Evolutionary conservation across 2,888 invertebrate genomes (phyloP).

Genomic region (Xestia xanthographa): DNA sequence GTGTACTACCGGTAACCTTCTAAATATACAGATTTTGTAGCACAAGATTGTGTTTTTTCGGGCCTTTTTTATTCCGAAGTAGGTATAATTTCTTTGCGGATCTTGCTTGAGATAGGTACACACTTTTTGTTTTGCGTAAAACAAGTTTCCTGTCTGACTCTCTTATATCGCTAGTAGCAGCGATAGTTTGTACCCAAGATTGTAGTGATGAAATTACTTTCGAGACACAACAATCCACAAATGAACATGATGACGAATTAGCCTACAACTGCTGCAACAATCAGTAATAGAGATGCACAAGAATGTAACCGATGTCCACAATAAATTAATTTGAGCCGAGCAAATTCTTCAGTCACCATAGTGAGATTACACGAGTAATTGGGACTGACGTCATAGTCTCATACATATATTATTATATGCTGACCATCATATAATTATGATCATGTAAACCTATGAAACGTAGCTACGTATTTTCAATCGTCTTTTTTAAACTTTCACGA

Average conservation of each 20-base stretch:
- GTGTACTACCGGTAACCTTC: background rate
- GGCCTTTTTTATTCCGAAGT: background rate
- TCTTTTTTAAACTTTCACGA: too few relatives aligned
- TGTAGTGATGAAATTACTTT: background rate
- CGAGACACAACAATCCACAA: background rate
- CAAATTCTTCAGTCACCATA: conserved; percentile 52
- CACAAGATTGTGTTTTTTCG: background rate
- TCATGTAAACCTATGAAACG: background rate
- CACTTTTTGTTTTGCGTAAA: background rate
- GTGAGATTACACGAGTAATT: conserved; percentile 50
- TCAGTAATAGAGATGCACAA: conserved; percentile 42
- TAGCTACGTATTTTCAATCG: background rate
- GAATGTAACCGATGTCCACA: conserved; percentile 33
- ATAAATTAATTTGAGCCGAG: conserved; percentile 47
- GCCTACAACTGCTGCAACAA: conserved; percentile 13
- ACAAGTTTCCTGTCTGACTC: background rate
- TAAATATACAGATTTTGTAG: background rate
- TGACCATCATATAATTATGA: conserved; percentile 6
- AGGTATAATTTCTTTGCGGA: background rate
- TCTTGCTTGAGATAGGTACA: background rate
- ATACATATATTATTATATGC: background rate
- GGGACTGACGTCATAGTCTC: conserved; percentile 30
- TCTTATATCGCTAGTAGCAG: background rate
- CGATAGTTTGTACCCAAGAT: background rate
- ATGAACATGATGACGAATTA: background rate